Percentiles rank a stretch among this genome's conserved stretches.
These are phyloP conservation scores for Fistularia commersonii DNA, from an alignment of 2,797 vertebrate genomes.

Conservation along the genomic window DNA sequence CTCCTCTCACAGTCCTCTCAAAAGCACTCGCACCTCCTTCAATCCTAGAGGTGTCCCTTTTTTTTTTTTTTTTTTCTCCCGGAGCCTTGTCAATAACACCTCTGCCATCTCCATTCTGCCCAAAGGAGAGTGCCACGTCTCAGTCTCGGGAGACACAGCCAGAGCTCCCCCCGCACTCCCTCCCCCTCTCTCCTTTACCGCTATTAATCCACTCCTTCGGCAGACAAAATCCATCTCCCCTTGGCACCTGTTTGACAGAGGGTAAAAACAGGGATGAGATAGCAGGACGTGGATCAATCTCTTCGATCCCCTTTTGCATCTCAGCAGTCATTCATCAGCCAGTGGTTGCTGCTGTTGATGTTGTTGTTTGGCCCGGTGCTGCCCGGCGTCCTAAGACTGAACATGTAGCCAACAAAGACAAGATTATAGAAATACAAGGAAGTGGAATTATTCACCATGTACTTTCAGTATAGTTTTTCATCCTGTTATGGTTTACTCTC, in stretches of 20 bases:
- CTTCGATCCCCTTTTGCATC: constrained; percentile 73
- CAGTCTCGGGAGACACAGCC: constrained; percentile 28
- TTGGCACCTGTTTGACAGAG: constrained; percentile 77
- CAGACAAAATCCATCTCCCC: constrained; percentile 79
- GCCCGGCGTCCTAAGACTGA: constrained; percentile 12
- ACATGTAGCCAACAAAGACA: constrained; percentile 27
- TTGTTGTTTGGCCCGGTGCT: constrained; percentile 49
- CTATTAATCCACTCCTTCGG: constrained; percentile 78
- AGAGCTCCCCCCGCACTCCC: constrained; percentile 15
- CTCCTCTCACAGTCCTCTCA: constrained; percentile 37
- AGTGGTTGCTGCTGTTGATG: constrained; percentile 65
- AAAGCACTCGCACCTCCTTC: constrained; percentile 43
- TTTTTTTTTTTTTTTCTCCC: constrained; percentile 31
- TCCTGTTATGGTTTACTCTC: no score
- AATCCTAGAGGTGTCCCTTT: no score
- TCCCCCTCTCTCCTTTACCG: constrained; percentile 28
- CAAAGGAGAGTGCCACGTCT: constrained; percentile 49
- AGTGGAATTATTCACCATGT: background rate
- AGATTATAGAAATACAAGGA: constrained; percentile 3
- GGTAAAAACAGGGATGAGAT: constrained; percentile 79
- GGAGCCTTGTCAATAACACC: constrained; percentile 65
- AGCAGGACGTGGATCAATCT: constrained; percentile 73
- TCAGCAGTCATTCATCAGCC: constrained; percentile 73
- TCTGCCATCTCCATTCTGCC: constrained; percentile 48
- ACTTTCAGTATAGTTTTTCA: no score